Evolutionary conservation across 1,140 invertebrate genomes (phyloP).

Genomic region (Trissolcus basalis): DNA sequence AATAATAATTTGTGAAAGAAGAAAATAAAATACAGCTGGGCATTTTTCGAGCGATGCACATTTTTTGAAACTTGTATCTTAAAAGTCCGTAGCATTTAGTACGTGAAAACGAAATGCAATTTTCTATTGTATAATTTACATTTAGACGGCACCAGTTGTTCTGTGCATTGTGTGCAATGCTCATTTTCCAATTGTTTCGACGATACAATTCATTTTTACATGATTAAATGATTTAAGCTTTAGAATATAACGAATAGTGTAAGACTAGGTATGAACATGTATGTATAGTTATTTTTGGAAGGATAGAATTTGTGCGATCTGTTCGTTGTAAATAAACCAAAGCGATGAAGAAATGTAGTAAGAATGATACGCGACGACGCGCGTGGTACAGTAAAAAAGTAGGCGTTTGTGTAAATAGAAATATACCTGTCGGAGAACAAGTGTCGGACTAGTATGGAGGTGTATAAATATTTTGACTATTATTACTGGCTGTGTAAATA

Average conservation of each 20-base stretch:
- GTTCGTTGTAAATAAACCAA: conserved; percentile 39
- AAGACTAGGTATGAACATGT: conserved; percentile 1
- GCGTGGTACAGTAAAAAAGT: neutral
- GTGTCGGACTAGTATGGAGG: neutral
- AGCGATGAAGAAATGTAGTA: conserved; percentile 15
- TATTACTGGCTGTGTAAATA: conserved; percentile 2
- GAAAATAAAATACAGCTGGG: conserved; percentile 13
- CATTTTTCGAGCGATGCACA: conserved; percentile 15
- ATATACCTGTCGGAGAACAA: neutral
- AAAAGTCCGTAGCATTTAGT: neutral
- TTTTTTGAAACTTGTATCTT: neutral
- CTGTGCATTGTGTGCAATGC: conserved; percentile 38
- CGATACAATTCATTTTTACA: conserved; percentile 17
- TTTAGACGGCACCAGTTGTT: conserved; percentile 13
- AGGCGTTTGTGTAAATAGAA: conserved; percentile 11
- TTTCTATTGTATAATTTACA: conserved; percentile 1
- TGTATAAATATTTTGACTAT: neutral
- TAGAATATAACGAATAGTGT: conserved; percentile 10
- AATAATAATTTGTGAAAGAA: neutral
- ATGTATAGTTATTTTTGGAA: conserved; percentile 5
- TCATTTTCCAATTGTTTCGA: conserved; percentile 19
- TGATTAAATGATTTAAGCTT: neutral
- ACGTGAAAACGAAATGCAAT: neutral
- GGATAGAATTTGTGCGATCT: neutral
- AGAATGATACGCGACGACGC: conserved; percentile 4